Percentiles rank a stretch among this genome's conserved stretches.
Evolutionary conservation across 2,888 invertebrate species (phyloP).

Genomic region (Cerastis leucographa): DNA sequence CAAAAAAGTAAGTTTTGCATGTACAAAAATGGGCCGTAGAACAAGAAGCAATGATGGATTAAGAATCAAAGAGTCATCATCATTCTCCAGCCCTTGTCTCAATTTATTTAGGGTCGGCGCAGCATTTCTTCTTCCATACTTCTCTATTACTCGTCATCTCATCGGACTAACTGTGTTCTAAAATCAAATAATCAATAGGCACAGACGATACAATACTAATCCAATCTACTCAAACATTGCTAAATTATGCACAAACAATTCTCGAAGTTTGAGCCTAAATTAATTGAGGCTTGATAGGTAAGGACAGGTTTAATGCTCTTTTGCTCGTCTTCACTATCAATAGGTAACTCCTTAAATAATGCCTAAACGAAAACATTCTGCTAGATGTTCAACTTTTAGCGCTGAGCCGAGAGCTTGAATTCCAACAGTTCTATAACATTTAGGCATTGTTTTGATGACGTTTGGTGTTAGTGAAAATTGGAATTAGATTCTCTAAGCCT

Average conservation of each 20-base stretch:
- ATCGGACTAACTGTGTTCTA: background rate
- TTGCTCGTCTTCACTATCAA: background rate
- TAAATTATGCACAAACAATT: constrained; percentile 8
- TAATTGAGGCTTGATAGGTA: constrained; percentile 6
- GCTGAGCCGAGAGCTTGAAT: background rate
- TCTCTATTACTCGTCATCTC: no score
- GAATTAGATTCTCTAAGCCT: background rate
- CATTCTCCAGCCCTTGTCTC: no score
- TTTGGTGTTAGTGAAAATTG: background rate
- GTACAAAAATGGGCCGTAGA: no score
- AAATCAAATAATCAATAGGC: constrained; percentile 5
- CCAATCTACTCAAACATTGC: background rate
- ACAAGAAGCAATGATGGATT: no score
- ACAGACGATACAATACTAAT: background rate
- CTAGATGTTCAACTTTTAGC: background rate
- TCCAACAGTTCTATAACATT: background rate
- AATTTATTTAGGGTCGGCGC: no score
- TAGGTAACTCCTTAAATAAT: background rate
- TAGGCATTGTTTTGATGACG: background rate
- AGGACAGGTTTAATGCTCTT: constrained; percentile 6
- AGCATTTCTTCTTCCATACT: no score
- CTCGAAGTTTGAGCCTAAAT: constrained; percentile 14
- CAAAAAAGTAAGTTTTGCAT: no score
- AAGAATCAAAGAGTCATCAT: no score
- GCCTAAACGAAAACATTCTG: background rate